Conservation (phyloP, 2,888 invertebrate species). For the Drosophila dives region DNA sequence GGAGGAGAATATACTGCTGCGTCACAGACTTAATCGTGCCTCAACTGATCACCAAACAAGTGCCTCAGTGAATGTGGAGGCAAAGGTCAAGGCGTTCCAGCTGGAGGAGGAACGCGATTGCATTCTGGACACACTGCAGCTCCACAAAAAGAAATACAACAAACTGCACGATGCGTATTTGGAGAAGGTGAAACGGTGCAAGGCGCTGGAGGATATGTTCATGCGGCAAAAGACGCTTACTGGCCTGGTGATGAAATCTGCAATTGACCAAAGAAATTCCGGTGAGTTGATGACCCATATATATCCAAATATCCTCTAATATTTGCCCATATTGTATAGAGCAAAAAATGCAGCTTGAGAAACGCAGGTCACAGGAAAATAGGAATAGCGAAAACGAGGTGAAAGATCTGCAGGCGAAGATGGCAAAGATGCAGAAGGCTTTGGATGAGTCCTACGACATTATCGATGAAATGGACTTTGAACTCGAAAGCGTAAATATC, state of each 20-base stretch:
- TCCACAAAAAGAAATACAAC: constrained; percentile 81
- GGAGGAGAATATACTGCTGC: constrained; percentile 78
- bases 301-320: background rate
- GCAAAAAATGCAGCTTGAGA: constrained; percentile 56
- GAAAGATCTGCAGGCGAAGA: constrained; percentile 52
- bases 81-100: constrained; percentile 69
- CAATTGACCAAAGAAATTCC: constrained; percentile 63
- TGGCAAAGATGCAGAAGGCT: constrained; percentile 67
- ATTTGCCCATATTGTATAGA: constrained; percentile 39
- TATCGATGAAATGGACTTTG: constrained; percentile 84
- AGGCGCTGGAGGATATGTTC: constrained; percentile 80
- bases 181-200: constrained; percentile 80
- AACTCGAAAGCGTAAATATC: constrained; percentile 81
- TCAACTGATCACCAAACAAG: constrained; percentile 64
- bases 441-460: constrained; percentile 82
- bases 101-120: constrained; percentile 81
- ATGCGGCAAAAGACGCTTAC: constrained; percentile 79
- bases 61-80: constrained; percentile 73
- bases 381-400: constrained; percentile 42
- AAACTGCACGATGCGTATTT: constrained; percentile 79
- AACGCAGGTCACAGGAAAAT: constrained; percentile 47
- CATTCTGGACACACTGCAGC: constrained; percentile 74
- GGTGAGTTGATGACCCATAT: constrained; percentile 27
- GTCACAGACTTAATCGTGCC: constrained; percentile 67
- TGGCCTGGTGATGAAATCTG: constrained; percentile 82